Base-by-base conservation (phyloP, 2,113 vertebrate genomes). In the Mus spicilegus region DNA sequence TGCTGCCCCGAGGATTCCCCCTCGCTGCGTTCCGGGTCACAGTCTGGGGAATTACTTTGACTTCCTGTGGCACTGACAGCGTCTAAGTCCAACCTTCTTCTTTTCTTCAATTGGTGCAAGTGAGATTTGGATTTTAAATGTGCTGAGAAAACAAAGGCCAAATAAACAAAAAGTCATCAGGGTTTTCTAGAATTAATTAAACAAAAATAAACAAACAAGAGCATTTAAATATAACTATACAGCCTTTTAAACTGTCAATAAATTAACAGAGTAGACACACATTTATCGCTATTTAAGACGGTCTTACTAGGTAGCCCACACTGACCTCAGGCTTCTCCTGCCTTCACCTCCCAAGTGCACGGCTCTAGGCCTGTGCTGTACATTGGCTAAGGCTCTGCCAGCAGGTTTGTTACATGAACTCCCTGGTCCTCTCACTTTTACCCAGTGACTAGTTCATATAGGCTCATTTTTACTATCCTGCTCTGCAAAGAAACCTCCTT, bases 121-220 rank as follows among this genome's bases (percentile, higher is more conserved):
- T 99, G 99, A 96, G 99, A 99, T 97, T 99, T 99, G 94, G 99
- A 99, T 42, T 99, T 99, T 11, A 98, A 98, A 98, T 99, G 99
- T 97, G 99, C 99, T 99, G 94, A 11, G 95, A 87, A 94, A 91
- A 54, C 49, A 97, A 98, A 67, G 93, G 91, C 63, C 89, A 90
- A 96, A 69, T n/a, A 89, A 96, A 80, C 96, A 77, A 65, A 95
- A 30, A 14, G 33, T 33, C 81, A 13, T 90, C 77, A 93, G 86
- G 63, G 77, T 87, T 5, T 13, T 70, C 75, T 61, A 94, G 30
- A 95, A 91, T 87, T 88, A 87, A 95, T 7, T 8, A 54, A 93
- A 82, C 10, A 96, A 63, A 42, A 54, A 61, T 3, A 82, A 82
- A 61, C n/a, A 39, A 56, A 54, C 33, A 26, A 39, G 61, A 58